Base-by-base conservation (phyloP, 2,888 invertebrate species). In the Trichogramma evanescens region DNA sequence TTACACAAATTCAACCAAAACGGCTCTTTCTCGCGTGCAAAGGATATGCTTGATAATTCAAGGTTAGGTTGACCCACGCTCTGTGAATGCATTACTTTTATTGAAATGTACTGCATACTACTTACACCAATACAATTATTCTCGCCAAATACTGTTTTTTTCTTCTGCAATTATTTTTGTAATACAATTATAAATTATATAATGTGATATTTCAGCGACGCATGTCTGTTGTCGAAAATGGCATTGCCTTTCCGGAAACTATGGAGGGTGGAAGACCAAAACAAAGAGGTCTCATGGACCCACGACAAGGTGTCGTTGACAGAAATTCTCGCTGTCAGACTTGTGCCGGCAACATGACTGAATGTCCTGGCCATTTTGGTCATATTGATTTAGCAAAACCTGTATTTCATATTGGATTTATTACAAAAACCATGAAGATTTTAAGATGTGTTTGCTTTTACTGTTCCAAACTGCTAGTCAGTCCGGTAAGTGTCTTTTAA, bases 281-380 rank as follows among this genome's bases (percentile, higher is more conserved):
- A 78, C 80, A 97, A 63, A 96, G 97, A 0, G 99, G 99, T 42
- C 87, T 99, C 66, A 99, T 99, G 98, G 99, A 99, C 79, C 99
- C 99, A 1, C 83, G 99, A 58, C 98, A 99, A 81, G 99, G 98
- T 70, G 96, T 96, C 62, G 93, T 97, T 50, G 98, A 99, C 78
- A 84, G 97, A 68, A 89, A 86, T 71, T 93, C 95, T 4, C 83
- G 95, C 63, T 96, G 96, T 74, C 94, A 94, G 78, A 97, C 96
- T 0, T 97, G 96, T 77, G 95, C 96, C 64, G 93, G 98, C 51
- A 96, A 95, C 74, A 94, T 97, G 92, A 93, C 95, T 0, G 97
- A 98, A 78, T 99, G 99, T 77, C 97, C 99, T 3, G 99, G 99
- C 2, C 99, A 99, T 79, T 99, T 99, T 81, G 99, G 97, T 4